Conservation (phyloP, 2,797 vertebrate genomes). For the Argyrosomus regius region DNA sequence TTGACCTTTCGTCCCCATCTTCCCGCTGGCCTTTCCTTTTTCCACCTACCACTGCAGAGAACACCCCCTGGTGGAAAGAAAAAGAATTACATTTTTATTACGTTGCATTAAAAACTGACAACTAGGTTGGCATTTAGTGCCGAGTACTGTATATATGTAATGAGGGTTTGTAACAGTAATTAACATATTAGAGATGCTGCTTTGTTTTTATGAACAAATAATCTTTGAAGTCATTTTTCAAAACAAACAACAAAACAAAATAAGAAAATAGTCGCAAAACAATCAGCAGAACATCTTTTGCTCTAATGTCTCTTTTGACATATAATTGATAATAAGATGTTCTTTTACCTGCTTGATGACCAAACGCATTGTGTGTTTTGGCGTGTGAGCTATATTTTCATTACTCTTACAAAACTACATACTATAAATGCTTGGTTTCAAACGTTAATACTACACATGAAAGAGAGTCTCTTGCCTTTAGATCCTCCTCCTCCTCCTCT, state of each 20-base stretch:
- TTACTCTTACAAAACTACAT: neutral
- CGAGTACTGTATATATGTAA: neutral
- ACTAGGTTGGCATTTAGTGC: neutral
- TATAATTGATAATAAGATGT: neutral
- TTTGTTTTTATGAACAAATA: neutral
- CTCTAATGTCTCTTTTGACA: neutral
- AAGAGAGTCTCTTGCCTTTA: constrained; percentile 68
- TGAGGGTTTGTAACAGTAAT: neutral
- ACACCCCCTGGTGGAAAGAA: constrained; percentile 85
- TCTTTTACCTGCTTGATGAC: neutral
- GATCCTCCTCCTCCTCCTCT: constrained; percentile 62
- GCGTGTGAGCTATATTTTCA: neutral
- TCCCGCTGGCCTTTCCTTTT: constrained; percentile 80
- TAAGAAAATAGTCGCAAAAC: neutral
- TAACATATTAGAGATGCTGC: neutral
- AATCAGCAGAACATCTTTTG: neutral
- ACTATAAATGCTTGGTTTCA: neutral
- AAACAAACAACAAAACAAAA: neutral
- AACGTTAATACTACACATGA: neutral
- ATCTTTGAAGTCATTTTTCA: neutral
- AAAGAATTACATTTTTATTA: neutral
- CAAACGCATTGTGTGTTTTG: neutral
- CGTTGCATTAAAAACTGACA: neutral
- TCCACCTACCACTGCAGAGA: constrained; percentile 85
- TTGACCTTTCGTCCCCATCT: constrained; percentile 27